Base-by-base conservation (phyloP, 2,113 vertebrate genomes). In the Xenopus borealis region DNA sequence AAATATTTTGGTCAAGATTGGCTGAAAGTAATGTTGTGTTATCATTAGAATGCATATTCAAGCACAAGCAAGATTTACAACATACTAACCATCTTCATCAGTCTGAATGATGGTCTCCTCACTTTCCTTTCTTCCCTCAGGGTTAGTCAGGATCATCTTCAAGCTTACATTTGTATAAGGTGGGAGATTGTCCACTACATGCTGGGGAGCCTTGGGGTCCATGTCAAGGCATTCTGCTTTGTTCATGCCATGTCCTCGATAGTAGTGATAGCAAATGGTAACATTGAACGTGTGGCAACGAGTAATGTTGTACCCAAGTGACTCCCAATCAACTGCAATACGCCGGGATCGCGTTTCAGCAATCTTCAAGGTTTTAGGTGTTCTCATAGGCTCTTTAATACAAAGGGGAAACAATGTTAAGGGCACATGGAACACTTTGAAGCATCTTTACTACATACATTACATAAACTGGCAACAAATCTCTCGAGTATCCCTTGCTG, bases 231-330 rank as follows among this genome's bases (percentile, higher is more conserved):
- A 99, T 84, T 94, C 95, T 0, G 94, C 94, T 78, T 95, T 96
- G 90, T 91, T 98, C 80, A 89, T 90, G 0, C 98, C 97, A 84
- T 88, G 92, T 13, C 94, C 91, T 0, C 85, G 92, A 83, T 92
- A 94, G 71, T 98, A 98, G 81, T 98, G 96, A 88, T 96, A 99
- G 84, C 97, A 99, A 81, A 99, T 98, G 33, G 97, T 99, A 79
- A 99, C 96, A 69, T 99, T 99, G 79, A 98, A 99, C 53, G 97
- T 98, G 81, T 99, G 97, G 84, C 97, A 99, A 30, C 97, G 96
- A 17, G 97, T 99, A 78, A 99, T 97, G 85, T 99, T 99, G 89
- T 99, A 99, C 57, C 97, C 97, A 83, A 99, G 75, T 5, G 97
- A 98, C 78, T 99, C 97, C 97, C 97, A 98, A 83, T 98, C 96